Evolutionary conservation across 2,888 invertebrate species (phyloP), one percentile per base, ranked within the genome.

Genomic region (Toxonevra muliebris): DNA sequence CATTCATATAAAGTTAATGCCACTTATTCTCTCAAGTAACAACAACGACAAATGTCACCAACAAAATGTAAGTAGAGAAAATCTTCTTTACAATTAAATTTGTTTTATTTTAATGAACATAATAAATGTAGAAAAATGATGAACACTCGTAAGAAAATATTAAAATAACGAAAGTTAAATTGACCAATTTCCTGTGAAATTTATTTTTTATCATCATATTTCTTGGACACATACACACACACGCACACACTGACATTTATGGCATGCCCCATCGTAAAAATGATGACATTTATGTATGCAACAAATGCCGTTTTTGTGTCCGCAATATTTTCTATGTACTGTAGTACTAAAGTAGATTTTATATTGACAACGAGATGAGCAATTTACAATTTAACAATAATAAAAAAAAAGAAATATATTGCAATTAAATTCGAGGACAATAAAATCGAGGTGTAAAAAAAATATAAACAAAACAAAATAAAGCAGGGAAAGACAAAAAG

Each of bases 371-470:
- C 45, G 43, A 61, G 12, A 48, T 45, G 13, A 20, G 30, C 13
- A 48, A 61, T 61, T 62, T 52, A 52, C 53, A 52, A 52, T 62
- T 52, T 20, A 53, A 41, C 52, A 53, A 52, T 40, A 62, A 62
- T 52, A 13, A 53, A 62, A 53, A 30, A 30, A 30, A 7, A 30
- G 7, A 30, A 30, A 30, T 30, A 30, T 30, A 4, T 30, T 30
- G 30, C 30, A 61, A 40, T 61, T 40, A 61, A 20, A 48, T 20
- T 45, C 48, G 41, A 48, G 15, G 20, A 30, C 50, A 61, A 48
- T 61, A 61, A 61, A 61, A 20, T 20, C 17, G 17, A 50, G 50
- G 61, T 50, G 50, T 50, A 50, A 43, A 50, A 59, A 59, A 42
- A 59, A n/a, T 30, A 10, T 40, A 8, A 40, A 45, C n/a, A 10